These are phyloP conservation scores for Piscicola geometra DNA, from an alignment of 2,888 invertebrate species.

Conservation along the genomic window DNA sequence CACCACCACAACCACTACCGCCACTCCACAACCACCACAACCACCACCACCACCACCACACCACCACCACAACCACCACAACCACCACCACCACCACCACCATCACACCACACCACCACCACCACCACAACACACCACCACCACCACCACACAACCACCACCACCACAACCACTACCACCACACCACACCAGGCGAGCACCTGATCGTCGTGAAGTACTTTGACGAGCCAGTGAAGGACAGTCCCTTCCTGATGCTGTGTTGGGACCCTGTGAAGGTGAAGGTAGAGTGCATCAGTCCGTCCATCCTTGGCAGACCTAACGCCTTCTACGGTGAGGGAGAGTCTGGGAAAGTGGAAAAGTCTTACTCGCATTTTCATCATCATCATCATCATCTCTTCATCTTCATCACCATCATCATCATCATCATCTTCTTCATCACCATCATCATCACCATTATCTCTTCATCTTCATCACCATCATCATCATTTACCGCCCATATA, in stretches of 20 bases:
- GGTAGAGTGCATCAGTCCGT: conserved; percentile 56
- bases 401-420: no score
- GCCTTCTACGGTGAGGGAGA: conserved; percentile 41
- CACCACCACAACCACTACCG: not conserved
- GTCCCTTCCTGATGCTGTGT: conserved; percentile 90
- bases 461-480: no score
- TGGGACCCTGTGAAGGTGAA: conserved; percentile 61
- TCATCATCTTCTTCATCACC: no score
- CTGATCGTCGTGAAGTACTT: conserved; percentile 54
- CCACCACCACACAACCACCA: not conserved
- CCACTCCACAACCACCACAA: not conserved
- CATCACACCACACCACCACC: conserved; percentile 10
- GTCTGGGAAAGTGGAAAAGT: no score
- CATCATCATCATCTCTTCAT: no score
- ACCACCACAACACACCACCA: not conserved
- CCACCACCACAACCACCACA: not conserved
- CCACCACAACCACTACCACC: not conserved
- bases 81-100: not conserved
- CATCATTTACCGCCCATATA: not conserved
- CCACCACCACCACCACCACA: no score
- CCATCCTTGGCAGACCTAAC: conserved; percentile 39
- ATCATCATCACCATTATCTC: no score
- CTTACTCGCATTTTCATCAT: no score
- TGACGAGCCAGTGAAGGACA: conserved; percentile 70
- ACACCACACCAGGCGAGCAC: conserved; percentile 47